Evolutionary conservation across 2,888 invertebrate species (phyloP), one percentile per base, ranked within the genome.

Genomic region (Acronicta leporina): DNA sequence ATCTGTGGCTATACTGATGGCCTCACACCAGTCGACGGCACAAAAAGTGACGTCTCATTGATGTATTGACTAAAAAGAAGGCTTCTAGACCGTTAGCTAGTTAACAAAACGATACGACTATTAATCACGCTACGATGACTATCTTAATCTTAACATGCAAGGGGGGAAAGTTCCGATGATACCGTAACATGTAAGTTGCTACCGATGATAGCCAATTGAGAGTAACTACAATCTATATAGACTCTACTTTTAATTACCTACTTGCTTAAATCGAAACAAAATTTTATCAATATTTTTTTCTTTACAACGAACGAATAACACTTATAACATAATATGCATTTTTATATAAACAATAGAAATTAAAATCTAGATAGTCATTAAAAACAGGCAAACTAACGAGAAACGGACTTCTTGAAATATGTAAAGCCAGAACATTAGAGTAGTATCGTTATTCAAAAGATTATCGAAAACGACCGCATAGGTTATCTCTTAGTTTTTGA

Each of bases 21-120:
- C 63, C 67, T 57, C 41, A 60, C 58, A 63, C 71, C 68, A 70
- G 59, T 69, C 59, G 73, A 67, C 73, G 70, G 65, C 77, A 88
- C 85, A 90, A 90, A 91, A 90, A 89, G 81, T 90, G 90, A 91
- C 90, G 86, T 86, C 86, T 85, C 85, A 91, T 92, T 92, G 92
- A 92, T 90, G 90, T 90, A 91, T 90, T 85, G 90, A 85, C 84
- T 84, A 82, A 86, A 88, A 87, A 76, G 82, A 85, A 85, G 80
- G 77, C 84, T 87, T 82, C 83, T 85, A 86, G 77, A 83, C 88
- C 89, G 91, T 89, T 90, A 88, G 82, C 83, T 87, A 86, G 90
- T 90, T 91, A 90, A 88, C 89, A 88, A 88, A 90, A 87, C 80
- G 83, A 87, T 86, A 81, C 70, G 75, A 81, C 85, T 87, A 91